Evolutionary conservation across 2,797 vertebrate species (phyloP), one percentile per base, ranked within the genome.

Genomic region (Sardinella longiceps): DNA sequence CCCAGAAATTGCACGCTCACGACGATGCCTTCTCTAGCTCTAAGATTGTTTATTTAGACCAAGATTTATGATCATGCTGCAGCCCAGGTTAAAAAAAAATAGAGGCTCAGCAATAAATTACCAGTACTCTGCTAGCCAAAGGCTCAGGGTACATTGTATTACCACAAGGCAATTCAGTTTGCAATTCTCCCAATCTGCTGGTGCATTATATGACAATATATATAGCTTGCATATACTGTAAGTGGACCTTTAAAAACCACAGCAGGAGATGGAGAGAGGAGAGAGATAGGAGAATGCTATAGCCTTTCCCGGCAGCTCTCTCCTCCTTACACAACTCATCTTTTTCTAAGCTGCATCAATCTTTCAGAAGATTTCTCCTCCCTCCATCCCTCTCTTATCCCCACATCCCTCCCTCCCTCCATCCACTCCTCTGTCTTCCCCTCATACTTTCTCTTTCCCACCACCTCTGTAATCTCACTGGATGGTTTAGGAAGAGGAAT

Each of bases 311-410:
- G 7, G 1, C 39, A 6, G 33, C 37, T 37, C 6, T 23, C 2
- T 37, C 9, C 15, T 70, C 30, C 15, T 15, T 14, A 30, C 12
- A 39, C 33, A 33, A 30, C 30, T 70, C 63, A 33, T 70, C 28
- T 12, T 70, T 70, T 70, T 15, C 63, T 70, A 1, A 4, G 33
- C 70, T 77, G 70, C 33, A 77, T 77, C 70, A 77, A 77, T 77
- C 70, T 77, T 77, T 77, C 70, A 77, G 37, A 33, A 77, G 70
- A 77, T 20, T 5, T 23, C 15, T 33, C 66, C 12, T 20, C 66
- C 30, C 66, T 39, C 66, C 6, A 10, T 66, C 25, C 28, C 18
- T 66, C 60, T n/a, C n/a, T n/a, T n/a, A n/a, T n/a, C n/a, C n/a
- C n/a, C n/a, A n/a, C 63, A 10, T 70, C 63, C 28, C 18, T 33